These are phyloP conservation scores for Pipa parva DNA, from an alignment of 2,113 vertebrate genomes.

Conservation along the genomic window DNA sequence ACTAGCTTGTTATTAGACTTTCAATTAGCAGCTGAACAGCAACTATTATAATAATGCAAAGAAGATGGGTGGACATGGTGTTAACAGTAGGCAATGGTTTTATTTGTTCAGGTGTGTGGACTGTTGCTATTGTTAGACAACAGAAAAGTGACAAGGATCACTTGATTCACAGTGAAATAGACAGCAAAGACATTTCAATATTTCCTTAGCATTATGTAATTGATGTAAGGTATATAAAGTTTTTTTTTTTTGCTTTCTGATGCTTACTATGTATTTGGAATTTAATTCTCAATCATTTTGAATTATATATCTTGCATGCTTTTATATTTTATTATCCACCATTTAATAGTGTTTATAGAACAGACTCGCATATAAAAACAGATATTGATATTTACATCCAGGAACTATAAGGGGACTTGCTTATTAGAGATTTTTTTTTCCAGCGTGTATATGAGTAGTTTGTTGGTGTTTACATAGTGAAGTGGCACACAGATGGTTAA, in stretches of 20 bases:
- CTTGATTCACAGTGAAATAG: slow-evolving; percentile 28
- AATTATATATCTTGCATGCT: no score
- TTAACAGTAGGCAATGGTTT: slow-evolving; percentile 59
- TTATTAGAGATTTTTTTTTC: no score
- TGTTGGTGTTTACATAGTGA: no score
- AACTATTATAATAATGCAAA: slow-evolving; percentile 62
- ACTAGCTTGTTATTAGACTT: slow-evolving; percentile 58
- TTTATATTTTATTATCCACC: no score
- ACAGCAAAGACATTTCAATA: neutral
- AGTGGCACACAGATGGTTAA: no score
- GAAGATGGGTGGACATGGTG: slow-evolving; percentile 58
- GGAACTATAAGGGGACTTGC: no score
- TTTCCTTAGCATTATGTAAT: neutral
- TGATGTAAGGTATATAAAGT: neutral
- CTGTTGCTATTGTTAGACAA: slow-evolving; percentile 60
- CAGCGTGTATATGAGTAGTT: no score
- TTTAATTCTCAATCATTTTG: no score
- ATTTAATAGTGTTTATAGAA: no score
- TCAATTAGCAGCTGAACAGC: slow-evolving; percentile 59
- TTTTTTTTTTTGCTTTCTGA: no score
- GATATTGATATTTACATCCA: no score
- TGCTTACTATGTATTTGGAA: neutral
- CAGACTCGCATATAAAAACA: no score
- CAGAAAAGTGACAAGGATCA: slow-evolving; percentile 50
- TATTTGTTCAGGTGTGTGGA: slow-evolving; percentile 80